A percentile compares a stretch with the other conserved stretches of the same genome.
Conservation (phyloP, 2,888 invertebrate species). For the Lissonota sp. region DNA sequence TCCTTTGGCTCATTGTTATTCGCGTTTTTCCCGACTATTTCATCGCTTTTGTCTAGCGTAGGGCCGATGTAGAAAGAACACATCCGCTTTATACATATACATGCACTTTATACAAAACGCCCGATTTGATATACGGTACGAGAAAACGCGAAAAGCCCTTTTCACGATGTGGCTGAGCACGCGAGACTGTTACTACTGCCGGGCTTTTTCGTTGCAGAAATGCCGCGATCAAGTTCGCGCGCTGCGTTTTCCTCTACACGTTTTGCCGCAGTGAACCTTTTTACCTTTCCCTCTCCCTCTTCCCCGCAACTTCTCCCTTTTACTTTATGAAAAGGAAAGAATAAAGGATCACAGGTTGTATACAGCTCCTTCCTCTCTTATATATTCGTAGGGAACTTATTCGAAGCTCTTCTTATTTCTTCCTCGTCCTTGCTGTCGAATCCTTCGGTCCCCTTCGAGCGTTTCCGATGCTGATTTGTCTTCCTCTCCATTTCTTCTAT, state of each 20-base stretch:
- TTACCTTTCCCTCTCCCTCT: conserved; percentile 33
- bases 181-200: conserved; percentile 54
- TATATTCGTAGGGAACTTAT: conserved; percentile 40
- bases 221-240: conserved; percentile 30
- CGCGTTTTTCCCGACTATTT: conserved; percentile 49
- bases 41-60: conserved; percentile 49
- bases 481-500: conserved; percentile 8
- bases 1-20: conserved; percentile 20
- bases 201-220: conserved; percentile 43
- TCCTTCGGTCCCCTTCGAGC: conserved; percentile 34
- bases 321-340: conserved; percentile 33
- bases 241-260: conserved; percentile 9
- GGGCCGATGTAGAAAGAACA: conserved; percentile 2
- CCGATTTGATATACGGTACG: conserved; percentile 70
- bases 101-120: conserved; percentile 66
- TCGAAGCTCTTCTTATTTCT: conserved; percentile 9
- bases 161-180: conserved; percentile 47
- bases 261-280: conserved; percentile 48
- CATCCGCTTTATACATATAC: too few relatives aligned
- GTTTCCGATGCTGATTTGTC: conserved; percentile 45
- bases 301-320: conserved; percentile 30
- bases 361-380: conserved; percentile 35
- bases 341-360: conserved; percentile 31
- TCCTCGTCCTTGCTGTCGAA: conserved; percentile 19
- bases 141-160: conserved; percentile 31